Base-by-base conservation (phyloP, 1,140 invertebrate species). In the Schlechtendalia chinensis region DNA sequence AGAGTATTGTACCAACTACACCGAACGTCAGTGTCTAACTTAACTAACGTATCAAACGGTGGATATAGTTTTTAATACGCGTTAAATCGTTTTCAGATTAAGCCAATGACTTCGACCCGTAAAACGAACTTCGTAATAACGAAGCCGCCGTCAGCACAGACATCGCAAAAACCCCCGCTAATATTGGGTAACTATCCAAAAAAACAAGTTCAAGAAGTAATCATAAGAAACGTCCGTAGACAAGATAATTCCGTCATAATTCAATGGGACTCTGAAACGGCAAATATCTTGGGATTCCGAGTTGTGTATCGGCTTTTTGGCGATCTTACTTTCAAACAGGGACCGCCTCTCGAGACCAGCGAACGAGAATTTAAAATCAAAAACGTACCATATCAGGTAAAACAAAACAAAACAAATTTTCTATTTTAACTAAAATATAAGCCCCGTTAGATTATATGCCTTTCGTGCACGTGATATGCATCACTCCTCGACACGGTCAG, bases 311-410 rank as follows among this genome's bases (percentile, higher is more conserved):
- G 95, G 72, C 86, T 96, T 16, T 97, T 97, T 84, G 95, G 95
- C 1, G 94, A 96, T 83, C 92, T 93, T 83, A 92, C 89, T 81
- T 97, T 96, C 85, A 94, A 96, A 83, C 92, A 94, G 84, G 94
- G 94, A 0, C 93, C 94, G 24, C 93, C 93, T 1, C 86, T 97
- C 53, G 93, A 95, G 85, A 91, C 93, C 1, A 94, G 92, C 82
- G 93, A 96, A 86, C 87, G 94, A 82, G 93, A 96, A 86, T 96
- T 96, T 84, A 95, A 93, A 86, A 95, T 96, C 65, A 95, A 94
- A 86, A 96, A 95, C 84, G 93, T 96, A 71, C 95, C 95, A 1
- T 89, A 91, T 6, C 93, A 94, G 88, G 93, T 94, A 86, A 86
- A 67, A 39, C 0, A 0, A 65, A 39, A 65, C 12, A 39, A 24